Evolutionary conservation across 2,888 invertebrate species (phyloP).

Genomic region (Eupithecia exiguata): DNA sequence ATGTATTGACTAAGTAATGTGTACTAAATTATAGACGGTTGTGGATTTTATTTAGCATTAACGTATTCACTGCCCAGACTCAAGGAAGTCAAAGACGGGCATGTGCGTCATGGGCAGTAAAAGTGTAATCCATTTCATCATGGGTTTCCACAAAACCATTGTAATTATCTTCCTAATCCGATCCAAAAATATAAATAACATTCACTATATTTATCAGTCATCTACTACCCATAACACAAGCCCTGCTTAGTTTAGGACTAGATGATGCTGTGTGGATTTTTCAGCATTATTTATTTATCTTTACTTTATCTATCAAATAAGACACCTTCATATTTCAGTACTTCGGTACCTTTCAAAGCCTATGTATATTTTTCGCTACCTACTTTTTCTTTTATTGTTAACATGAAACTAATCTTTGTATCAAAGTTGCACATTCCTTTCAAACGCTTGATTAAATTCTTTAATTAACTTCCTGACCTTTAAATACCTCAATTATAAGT

Average conservation of each 20-base stretch:
- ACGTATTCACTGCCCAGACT: not conserved
- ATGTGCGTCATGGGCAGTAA: not conserved
- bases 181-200: too few species aligned
- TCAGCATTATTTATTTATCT: too few species aligned
- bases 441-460: slow-evolving; percentile 21
- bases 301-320: not conserved
- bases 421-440: slow-evolving; percentile 19
- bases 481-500: slow-evolving; percentile 40
- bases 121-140: not conserved
- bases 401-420: slow-evolving; percentile 6
- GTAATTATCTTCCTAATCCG: not conserved
- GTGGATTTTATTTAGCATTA: slow-evolving; percentile 22
- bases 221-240: too few species aligned
- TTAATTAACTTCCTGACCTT: slow-evolving; percentile 43
- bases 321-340: not conserved
- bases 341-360: not conserved
- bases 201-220: too few species aligned
- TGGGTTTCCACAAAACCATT: not conserved
- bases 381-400: not conserved
- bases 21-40: slow-evolving; percentile 44
- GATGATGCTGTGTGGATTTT: too few species aligned
- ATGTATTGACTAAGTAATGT: slow-evolving; percentile 49
- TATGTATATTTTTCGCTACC: not conserved
- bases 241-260: too few species aligned
- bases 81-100: not conserved